phyloP scores from a whole-genome alignment of 2,888 invertebrate genomes.

The Nysson spinosus region DNA sequence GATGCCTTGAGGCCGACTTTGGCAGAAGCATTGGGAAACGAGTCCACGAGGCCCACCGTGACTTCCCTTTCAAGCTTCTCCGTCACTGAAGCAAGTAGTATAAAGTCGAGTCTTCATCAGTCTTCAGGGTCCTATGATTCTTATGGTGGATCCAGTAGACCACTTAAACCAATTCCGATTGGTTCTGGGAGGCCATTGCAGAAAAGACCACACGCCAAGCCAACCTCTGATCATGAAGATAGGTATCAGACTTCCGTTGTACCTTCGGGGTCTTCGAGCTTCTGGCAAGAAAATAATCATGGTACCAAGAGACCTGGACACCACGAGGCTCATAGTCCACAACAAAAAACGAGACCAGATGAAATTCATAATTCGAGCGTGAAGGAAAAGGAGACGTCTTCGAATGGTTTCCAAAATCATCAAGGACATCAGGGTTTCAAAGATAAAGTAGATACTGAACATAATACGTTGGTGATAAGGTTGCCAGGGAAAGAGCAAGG shows the following conservation, averaged over 20 bases:
- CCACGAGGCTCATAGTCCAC: slow-evolving; percentile 27
- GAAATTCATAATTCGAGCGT: slow-evolving; percentile 16
- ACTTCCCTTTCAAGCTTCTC: slow-evolving; percentile 61
- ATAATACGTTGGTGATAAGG: slow-evolving; percentile 65
- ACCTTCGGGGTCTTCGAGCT: not conserved
- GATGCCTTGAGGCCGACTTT: slow-evolving; percentile 56
- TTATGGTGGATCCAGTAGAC: slow-evolving; percentile 60
- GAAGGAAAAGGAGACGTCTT: slow-evolving; percentile 23
- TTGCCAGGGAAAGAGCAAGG: slow-evolving; percentile 69
- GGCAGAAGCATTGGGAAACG: slow-evolving; percentile 73
- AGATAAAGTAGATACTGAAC: slow-evolving; percentile 66
- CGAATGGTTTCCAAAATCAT: slow-evolving; percentile 17
- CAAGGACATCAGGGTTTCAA: slow-evolving; percentile 62
- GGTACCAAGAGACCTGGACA: slow-evolving; percentile 24
- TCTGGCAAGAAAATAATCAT: not conserved
- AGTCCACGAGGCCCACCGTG: slow-evolving; percentile 66
- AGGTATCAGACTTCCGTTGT: slow-evolving; percentile 39
- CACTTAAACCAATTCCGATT: slow-evolving; percentile 58
- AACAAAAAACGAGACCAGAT: slow-evolving; percentile 59
- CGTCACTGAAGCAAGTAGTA: slow-evolving; percentile 50
- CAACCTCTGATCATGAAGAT: slow-evolving; percentile 62
- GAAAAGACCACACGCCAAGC: slow-evolving; percentile 71
- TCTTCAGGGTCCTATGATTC: slow-evolving; percentile 69
- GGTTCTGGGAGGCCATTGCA: slow-evolving; percentile 62
- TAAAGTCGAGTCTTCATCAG: slow-evolving; percentile 76